Evolutionary conservation across 2,113 vertebrate genomes (phyloP).

Genomic region (Narcine bancroftii): DNA sequence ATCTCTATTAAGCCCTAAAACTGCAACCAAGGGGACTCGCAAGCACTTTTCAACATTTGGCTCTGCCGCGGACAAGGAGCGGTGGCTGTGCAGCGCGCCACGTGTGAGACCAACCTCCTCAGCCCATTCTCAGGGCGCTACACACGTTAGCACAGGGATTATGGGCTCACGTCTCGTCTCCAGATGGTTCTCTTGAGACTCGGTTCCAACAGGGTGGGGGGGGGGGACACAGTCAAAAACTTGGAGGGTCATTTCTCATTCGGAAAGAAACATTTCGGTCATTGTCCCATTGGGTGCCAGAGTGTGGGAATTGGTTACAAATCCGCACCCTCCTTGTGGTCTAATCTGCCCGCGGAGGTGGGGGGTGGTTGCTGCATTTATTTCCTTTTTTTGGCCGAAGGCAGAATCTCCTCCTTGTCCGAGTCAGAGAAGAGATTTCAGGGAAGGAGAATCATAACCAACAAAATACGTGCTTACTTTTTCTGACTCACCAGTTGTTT

Average conservation of each 20-base stretch:
- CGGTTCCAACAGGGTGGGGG: neutral
- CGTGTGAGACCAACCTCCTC: conserved; percentile 19
- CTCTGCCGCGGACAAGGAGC: neutral
- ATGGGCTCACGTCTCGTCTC: neutral
- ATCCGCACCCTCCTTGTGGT: neutral
- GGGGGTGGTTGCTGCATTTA: too few relatives aligned
- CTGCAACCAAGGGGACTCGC: neutral
- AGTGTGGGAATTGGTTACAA: conserved; percentile 24
- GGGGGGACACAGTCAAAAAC: conserved; percentile 26
- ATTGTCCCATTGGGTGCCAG: neutral
- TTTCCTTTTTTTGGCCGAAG: neutral
- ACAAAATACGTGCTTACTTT: neutral
- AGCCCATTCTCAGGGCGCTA: conserved; percentile 12
- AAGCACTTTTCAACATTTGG: neutral
- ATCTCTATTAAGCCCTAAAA: neutral
- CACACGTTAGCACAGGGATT: neutral
- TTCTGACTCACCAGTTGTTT: neutral
- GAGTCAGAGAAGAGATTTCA: neutral
- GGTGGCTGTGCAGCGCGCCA: neutral
- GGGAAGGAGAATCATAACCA: neutral
- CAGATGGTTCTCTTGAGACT: conserved; percentile 29
- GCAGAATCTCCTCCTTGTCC: neutral
- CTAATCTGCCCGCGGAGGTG: neutral
- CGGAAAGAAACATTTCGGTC: neutral
- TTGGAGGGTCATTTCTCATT: neutral